phyloP scores from a whole-genome alignment of 1,140 invertebrate species.

The Araneus ventricosus region DNA sequence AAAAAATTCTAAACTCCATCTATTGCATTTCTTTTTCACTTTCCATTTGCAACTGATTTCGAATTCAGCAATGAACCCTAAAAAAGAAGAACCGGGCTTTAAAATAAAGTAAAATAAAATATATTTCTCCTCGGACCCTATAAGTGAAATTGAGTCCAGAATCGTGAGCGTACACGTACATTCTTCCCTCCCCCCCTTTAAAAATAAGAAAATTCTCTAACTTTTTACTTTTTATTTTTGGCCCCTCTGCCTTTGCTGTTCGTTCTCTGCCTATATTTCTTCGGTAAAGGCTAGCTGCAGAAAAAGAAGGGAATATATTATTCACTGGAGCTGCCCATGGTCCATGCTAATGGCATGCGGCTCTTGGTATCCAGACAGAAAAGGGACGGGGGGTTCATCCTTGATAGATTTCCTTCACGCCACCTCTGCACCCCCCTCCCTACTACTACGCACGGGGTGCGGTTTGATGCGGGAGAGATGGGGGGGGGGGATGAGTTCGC shows the following conservation, averaged over 20 bases:
- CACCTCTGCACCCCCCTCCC: conserved; percentile 31
- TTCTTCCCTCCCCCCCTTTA: conserved; percentile 63
- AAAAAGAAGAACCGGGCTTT: conserved; percentile 70
- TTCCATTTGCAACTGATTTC: conserved; percentile 75
- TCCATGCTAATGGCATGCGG: conserved; percentile 69
- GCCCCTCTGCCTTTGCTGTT: not conserved
- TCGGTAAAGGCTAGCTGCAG: conserved; percentile 49
- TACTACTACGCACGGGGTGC: conserved; percentile 22
- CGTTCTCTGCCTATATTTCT: conserved; percentile 65
- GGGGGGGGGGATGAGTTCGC: conserved; percentile 23
- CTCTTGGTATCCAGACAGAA: conserved; percentile 66
- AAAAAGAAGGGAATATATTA: conserved; percentile 69
- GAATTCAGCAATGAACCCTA: conserved; percentile 74
- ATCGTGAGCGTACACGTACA: conserved; percentile 72
- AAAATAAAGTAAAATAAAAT: conserved; percentile 75
- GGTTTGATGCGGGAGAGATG: conserved; percentile 53
- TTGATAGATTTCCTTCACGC: conserved; percentile 72
- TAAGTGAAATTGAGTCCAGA: conserved; percentile 74
- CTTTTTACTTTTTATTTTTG: conserved; percentile 3
- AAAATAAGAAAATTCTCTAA: conserved; percentile 72
- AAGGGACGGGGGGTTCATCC: conserved; percentile 60
- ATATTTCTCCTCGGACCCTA: conserved; percentile 73
- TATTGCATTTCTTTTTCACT: conserved; percentile 74
- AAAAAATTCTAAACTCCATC: conserved; percentile 73
- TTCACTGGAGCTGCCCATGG: conserved; percentile 69